A percentile compares a stretch with the other conserved stretches of the same genome.
Conservation (phyloP, 1,140 invertebrate genomes). For the Sycobia sp. region DNA sequence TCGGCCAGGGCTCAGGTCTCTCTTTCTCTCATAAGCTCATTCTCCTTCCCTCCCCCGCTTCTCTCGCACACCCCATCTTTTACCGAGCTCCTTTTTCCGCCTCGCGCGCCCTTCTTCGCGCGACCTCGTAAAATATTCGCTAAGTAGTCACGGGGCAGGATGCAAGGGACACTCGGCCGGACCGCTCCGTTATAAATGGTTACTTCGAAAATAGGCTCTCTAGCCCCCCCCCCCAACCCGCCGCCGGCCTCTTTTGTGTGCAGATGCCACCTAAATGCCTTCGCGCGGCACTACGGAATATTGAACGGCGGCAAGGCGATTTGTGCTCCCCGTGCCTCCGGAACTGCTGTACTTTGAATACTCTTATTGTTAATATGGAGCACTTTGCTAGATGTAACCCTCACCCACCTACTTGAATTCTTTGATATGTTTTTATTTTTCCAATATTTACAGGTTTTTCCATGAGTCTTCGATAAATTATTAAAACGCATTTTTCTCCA, state of each 20-base stretch:
- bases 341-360: not conserved
- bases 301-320: slow-evolving; percentile 15
- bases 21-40: too few relatives aligned
- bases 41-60: not conserved
- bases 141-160: slow-evolving; percentile 49
- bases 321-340: not conserved
- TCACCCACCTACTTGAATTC: too few relatives aligned
- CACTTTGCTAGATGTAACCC: not conserved
- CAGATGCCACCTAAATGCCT: slow-evolving; percentile 51
- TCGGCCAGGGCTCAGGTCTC: too few relatives aligned
- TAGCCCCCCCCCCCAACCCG: too few relatives aligned
- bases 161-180: slow-evolving; percentile 23
- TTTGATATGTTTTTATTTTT: too few relatives aligned
- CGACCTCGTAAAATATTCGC: slow-evolving; percentile 48
- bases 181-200: slow-evolving; percentile 49
- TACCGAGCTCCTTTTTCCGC: not conserved
- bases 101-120: slow-evolving; percentile 12
- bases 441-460: too few relatives aligned
- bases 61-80: not conserved
- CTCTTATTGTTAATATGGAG: not conserved
- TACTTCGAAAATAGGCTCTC: slow-evolving; percentile 41
- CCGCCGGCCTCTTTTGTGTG: too few relatives aligned
- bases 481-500: too few relatives aligned
- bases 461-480: too few relatives aligned
- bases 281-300: slow-evolving; percentile 8